Conservation (phyloP, 1,140 invertebrate genomes). For the Zaprionus camerounensis region DNA sequence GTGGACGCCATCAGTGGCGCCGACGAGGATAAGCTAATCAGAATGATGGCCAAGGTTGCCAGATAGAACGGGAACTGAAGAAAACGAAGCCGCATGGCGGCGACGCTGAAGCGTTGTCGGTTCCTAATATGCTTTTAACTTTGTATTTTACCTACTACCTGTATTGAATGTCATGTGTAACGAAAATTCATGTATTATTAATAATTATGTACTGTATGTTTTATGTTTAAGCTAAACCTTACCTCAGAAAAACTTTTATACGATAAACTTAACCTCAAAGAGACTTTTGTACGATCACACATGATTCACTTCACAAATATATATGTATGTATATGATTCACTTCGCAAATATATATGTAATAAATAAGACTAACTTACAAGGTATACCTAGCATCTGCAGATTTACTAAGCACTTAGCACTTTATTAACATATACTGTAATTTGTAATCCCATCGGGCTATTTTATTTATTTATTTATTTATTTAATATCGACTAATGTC, state of each 20-base stretch:
- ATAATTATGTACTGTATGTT: neutral
- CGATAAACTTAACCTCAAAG: neutral
- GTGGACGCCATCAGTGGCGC: neutral
- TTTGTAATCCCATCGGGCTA: no score
- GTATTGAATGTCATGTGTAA: neutral
- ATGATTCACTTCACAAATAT: no score
- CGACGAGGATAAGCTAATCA: neutral
- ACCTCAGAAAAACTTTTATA: neutral
- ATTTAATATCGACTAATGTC: no score
- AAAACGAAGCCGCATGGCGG: no score
- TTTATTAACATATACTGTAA: neutral
- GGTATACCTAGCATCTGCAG: neutral
- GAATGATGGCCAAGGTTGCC: neutral
- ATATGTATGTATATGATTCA: no score
- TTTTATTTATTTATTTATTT: no score
- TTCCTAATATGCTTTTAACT: no score
- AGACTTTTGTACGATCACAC: no score
- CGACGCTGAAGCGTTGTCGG: no score
- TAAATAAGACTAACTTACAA: no score
- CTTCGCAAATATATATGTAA: no score
- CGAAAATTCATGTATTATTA: neutral
- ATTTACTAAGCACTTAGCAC: neutral
- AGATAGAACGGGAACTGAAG: neutral
- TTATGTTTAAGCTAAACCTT: neutral
- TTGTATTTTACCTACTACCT: no score